Evolutionary conservation across 2,888 invertebrate species (phyloP).

Genomic region (Chrysotoxum bicinctum): DNA sequence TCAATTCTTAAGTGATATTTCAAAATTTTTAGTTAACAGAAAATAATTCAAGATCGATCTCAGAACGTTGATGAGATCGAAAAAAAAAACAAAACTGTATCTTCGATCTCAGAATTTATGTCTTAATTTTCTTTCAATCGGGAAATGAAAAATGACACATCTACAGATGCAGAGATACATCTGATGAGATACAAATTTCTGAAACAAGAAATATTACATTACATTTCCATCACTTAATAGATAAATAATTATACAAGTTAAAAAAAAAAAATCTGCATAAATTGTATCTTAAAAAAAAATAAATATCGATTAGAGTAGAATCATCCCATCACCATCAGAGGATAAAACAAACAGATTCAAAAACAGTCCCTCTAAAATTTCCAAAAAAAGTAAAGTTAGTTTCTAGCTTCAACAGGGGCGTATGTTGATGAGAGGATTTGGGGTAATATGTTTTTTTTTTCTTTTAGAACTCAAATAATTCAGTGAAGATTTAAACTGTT

Average conservation of each 20-base stretch:
- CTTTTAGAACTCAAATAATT: no score
- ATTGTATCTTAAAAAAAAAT: slow-evolving; percentile 10
- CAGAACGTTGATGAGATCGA: slow-evolving; percentile 8
- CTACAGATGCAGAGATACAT: not conserved
- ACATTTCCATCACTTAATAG: slow-evolving; percentile 36
- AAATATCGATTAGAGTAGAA: not conserved
- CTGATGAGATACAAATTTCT: slow-evolving; percentile 29
- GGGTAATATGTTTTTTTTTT: no score
- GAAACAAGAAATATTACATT: slow-evolving; percentile 23
- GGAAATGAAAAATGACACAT: slow-evolving; percentile 46
- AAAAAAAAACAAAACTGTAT: slow-evolving; percentile 6
- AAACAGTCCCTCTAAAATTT: slow-evolving; percentile 5
- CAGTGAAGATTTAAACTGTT: no score
- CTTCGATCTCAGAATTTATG: slow-evolving; percentile 13
- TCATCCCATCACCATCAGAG: not conserved
- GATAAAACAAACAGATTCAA: slow-evolving; percentile 10
- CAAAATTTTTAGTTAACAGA: not conserved
- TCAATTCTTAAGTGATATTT: slow-evolving; percentile 15
- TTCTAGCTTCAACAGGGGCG: not conserved
- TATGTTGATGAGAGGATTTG: no score
- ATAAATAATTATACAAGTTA: slow-evolving; percentile 8
- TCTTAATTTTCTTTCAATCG: slow-evolving; percentile 38
- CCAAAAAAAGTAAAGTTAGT: not conserved
- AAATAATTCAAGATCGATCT: slow-evolving; percentile 50
- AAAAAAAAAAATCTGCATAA: slow-evolving; percentile 10